These are phyloP conservation scores for Agriopis leucophaearia DNA, from an alignment of 2,888 invertebrate species.

Conservation along the genomic window DNA sequence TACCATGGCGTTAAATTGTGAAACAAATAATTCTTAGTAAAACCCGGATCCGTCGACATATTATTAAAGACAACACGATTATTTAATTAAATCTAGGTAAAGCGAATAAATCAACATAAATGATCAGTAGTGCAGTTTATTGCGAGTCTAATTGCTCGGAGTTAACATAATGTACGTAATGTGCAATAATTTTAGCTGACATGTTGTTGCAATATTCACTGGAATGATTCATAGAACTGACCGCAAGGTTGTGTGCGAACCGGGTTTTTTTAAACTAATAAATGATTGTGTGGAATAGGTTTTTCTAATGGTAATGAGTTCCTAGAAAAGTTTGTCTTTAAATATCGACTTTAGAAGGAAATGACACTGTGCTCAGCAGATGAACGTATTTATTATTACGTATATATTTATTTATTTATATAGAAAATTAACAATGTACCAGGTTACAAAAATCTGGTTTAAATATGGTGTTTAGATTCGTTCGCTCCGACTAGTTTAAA, in stretches of 20 bases:
- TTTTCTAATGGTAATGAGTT: constrained; percentile 4
- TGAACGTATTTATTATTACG: too few species aligned
- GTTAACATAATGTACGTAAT: constrained; percentile 13
- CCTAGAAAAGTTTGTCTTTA: background rate
- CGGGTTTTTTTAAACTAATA: constrained; percentile 16
- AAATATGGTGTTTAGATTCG: too few species aligned
- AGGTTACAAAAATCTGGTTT: too few species aligned
- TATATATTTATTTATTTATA: too few species aligned
- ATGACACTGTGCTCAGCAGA: background rate
- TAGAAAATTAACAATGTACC: too few species aligned
- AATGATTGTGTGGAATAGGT: constrained; percentile 6
- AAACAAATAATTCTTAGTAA: background rate
- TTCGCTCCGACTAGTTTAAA: too few species aligned
- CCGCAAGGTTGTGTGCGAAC: constrained; percentile 19
- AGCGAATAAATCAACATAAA: constrained; percentile 5
- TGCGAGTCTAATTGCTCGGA: constrained; percentile 16
- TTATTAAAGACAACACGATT: background rate
- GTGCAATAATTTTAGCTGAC: constrained; percentile 18
- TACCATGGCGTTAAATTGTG: too few species aligned
- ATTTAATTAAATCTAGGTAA: background rate
- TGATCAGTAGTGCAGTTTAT: constrained; percentile 2
- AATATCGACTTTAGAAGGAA: background rate
- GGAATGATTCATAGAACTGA: constrained; percentile 16
- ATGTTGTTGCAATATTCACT: constrained; percentile 13
- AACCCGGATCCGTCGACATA: background rate